phyloP scores from a whole-genome alignment of 2,113 vertebrate species.

The Polyodon spathula region DNA sequence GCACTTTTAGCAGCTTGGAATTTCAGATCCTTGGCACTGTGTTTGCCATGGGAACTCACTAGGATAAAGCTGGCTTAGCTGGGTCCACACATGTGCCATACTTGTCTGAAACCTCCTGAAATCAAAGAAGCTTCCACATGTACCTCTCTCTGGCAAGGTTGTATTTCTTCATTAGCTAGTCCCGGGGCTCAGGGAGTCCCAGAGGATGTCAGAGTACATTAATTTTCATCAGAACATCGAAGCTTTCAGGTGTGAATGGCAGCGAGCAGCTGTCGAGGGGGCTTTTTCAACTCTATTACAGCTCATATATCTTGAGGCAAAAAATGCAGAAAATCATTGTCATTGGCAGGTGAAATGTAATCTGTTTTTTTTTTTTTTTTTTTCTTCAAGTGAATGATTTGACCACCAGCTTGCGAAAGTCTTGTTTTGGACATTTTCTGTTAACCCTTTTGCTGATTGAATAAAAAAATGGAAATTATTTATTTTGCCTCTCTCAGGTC shows the following conservation, averaged over 20 bases:
- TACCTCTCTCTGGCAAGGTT: constrained; percentile 56
- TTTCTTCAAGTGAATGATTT: constrained; percentile 42
- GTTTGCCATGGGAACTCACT: too few species aligned
- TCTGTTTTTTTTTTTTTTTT: constrained; percentile 51
- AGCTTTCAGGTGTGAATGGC: constrained; percentile 85
- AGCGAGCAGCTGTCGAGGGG: constrained; percentile 73
- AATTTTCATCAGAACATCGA: constrained; percentile 83
- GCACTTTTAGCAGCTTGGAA: too few species aligned
- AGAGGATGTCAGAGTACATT: constrained; percentile 81
- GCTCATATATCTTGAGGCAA: constrained; percentile 60
- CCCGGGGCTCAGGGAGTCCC: constrained; percentile 64
- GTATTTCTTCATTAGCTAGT: constrained; percentile 80
- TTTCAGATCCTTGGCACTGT: constrained; percentile 3
- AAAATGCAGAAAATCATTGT: constrained; percentile 39
- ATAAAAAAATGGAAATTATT: too few species aligned
- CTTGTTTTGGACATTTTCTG: constrained; percentile 23
- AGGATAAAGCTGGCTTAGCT: constrained; percentile 9
- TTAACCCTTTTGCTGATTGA: constrained; percentile 5
- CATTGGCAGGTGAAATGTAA: constrained; percentile 66
- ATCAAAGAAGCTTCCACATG: constrained; percentile 24
- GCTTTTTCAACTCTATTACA: constrained; percentile 67
- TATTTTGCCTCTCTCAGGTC: too few species aligned
- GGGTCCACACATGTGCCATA: constrained; percentile 2
- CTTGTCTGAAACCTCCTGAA: constrained; percentile 28
- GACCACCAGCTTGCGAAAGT: constrained; percentile 18